phyloP scores from a whole-genome alignment of 2,888 invertebrate species.

The Taphrorychus bicolor region DNA sequence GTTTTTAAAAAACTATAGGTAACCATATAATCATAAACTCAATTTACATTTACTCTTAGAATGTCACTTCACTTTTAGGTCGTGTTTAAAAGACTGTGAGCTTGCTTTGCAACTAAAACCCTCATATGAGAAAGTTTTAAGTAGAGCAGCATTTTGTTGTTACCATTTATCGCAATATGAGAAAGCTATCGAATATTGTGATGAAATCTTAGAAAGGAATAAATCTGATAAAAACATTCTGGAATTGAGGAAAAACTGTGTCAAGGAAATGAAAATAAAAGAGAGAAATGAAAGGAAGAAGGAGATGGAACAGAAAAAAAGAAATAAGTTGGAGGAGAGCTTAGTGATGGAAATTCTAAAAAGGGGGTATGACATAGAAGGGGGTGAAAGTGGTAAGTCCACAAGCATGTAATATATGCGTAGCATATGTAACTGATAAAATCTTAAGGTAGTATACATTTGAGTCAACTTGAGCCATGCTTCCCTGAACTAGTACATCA shows the following conservation, averaged over 20 bases:
- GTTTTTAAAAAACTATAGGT: constrained; percentile 81
- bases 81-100: constrained; percentile 81
- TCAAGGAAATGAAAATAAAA: constrained; percentile 62
- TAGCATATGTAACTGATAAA: background rate
- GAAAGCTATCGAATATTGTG: constrained; percentile 76
- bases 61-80: constrained; percentile 64
- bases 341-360: constrained; percentile 61
- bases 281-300: constrained; percentile 65
- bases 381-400: constrained; percentile 55
- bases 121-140: constrained; percentile 78
- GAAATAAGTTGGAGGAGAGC: constrained; percentile 58
- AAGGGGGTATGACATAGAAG: constrained; percentile 64
- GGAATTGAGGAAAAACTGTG: constrained; percentile 64
- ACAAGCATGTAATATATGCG: background rate
- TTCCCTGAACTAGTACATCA: constrained; percentile 70
- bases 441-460: constrained; percentile 52
- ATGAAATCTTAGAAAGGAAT: constrained; percentile 68
- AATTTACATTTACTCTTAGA: background rate
- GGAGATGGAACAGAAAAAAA: constrained; percentile 60
- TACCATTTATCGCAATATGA: constrained; percentile 71
- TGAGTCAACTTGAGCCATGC: constrained; percentile 68
- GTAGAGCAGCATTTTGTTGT: constrained; percentile 78
- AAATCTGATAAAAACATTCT: constrained; percentile 65
- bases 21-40: too few species aligned
- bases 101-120: constrained; percentile 78